phyloP scores from a whole-genome alignment of 1,140 invertebrate species.

The Melitaea cinxia region DNA sequence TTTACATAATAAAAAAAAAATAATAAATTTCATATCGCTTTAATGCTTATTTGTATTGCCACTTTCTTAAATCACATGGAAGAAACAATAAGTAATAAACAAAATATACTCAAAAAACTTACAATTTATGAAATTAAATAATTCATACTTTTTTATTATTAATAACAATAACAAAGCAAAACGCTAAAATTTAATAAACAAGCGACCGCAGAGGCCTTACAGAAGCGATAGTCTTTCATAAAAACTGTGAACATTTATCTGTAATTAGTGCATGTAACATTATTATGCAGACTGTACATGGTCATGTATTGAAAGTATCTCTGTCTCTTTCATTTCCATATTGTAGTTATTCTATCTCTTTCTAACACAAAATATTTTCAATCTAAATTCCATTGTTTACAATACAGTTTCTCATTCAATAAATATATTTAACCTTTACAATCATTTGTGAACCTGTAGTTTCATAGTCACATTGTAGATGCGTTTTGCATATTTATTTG shows the following conservation, averaged over 20 bases:
- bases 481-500: no score
- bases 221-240: conserved; percentile 14
- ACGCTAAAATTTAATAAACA: conserved; percentile 44
- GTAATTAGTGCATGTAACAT: conserved; percentile 20
- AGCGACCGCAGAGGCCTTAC: conserved; percentile 20
- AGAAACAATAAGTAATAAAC: conserved; percentile 70
- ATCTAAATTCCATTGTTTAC: neutral
- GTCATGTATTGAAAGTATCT: conserved; percentile 1
- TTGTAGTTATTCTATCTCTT: neutral
- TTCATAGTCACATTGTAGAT: neutral
- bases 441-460: neutral
- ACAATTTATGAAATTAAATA: conserved; percentile 71
- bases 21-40: conserved; percentile 52
- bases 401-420: neutral
- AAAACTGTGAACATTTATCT: conserved; percentile 15
- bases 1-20: conserved; percentile 5
- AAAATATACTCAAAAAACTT: conserved; percentile 66
- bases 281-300: conserved; percentile 18
- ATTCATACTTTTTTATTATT: conserved; percentile 49
- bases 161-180: conserved; percentile 76
- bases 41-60: conserved; percentile 65
- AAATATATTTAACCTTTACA: neutral
- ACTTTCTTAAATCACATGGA: conserved; percentile 75
- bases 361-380: neutral
- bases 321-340: neutral